phyloP scores from a whole-genome alignment of 1,140 invertebrate genomes.

The Bombus vancouverensis region DNA sequence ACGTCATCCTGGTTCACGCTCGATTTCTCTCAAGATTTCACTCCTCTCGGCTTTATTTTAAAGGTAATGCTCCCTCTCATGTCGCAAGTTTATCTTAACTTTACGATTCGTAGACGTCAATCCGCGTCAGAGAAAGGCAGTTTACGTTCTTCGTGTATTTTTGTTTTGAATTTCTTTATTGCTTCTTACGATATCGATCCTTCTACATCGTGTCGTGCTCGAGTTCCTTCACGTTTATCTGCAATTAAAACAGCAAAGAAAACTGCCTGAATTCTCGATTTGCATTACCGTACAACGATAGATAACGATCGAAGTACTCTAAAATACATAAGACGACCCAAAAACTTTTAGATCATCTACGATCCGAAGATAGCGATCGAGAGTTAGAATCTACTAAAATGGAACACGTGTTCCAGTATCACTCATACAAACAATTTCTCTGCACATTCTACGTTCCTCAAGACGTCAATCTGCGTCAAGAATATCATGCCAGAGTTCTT shows the following conservation, averaged over 20 bases:
- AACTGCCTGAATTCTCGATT: too few species aligned
- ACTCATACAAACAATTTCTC: not conserved
- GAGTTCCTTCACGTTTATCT: accelerated
- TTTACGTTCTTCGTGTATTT: not conserved
- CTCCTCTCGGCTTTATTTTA: not conserved
- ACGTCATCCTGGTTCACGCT: not conserved
- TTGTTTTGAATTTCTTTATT: not conserved
- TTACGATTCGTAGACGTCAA: not conserved
- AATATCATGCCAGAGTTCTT: not conserved
- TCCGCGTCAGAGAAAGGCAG: not conserved
- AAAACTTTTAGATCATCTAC: not conserved
- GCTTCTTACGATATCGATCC: too few species aligned
- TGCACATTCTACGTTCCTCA: not conserved
- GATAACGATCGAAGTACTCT: too few species aligned
- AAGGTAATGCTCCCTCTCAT: not conserved
- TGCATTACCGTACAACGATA: too few species aligned
- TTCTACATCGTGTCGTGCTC: too few species aligned
- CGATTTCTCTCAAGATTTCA: not conserved
- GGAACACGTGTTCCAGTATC: not conserved
- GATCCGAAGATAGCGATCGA: not conserved
- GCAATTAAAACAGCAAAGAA: not conserved
- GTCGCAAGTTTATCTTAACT: constrained; percentile 5
- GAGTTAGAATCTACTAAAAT: not conserved
- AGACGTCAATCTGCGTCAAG: constrained; percentile 41
- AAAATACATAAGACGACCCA: too few species aligned